Conservation (phyloP, 2,888 invertebrate species). For the Amphipyra tragopoginis region DNA sequence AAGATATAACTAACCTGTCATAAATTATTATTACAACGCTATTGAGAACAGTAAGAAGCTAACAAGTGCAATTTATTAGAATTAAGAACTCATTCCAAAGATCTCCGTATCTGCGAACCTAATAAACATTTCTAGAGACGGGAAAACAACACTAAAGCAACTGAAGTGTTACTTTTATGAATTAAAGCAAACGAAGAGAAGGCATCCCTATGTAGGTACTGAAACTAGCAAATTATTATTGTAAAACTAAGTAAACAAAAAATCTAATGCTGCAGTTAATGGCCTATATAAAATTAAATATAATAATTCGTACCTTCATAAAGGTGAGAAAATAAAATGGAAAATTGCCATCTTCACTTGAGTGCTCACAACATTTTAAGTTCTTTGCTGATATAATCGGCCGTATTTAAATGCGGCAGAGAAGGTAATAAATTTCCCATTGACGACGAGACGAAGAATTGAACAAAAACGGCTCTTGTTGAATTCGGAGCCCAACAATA, state of each 20-base stretch:
- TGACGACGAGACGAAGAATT: constrained; percentile 88
- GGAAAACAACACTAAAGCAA: constrained; percentile 37
- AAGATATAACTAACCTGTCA: constrained; percentile 45
- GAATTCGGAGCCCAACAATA: constrained; percentile 85
- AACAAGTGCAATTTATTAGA: constrained; percentile 56
- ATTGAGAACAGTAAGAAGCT: constrained; percentile 48
- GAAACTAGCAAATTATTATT: constrained; percentile 9
- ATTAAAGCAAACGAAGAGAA: constrained; percentile 14
- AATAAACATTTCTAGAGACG: constrained; percentile 47
- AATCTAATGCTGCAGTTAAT: constrained; percentile 52
- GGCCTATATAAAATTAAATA: too few relatives aligned
- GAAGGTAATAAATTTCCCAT: constrained; percentile 87
- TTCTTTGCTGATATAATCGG: constrained; percentile 81
- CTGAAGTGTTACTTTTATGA: constrained; percentile 41
- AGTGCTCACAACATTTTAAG: constrained; percentile 79
- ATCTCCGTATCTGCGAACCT: constrained; percentile 31
- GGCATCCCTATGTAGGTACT: background rate
- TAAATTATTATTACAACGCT: constrained; percentile 53
- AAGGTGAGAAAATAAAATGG: constrained; percentile 70
- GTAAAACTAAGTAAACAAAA: constrained; percentile 15
- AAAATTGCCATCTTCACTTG: constrained; percentile 78
- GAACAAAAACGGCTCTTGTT: constrained; percentile 88
- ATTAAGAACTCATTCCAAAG: constrained; percentile 51
- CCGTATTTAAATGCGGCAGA: constrained; percentile 86
- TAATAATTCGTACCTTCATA: constrained; percentile 64